These are phyloP conservation scores for Ceratina calcarata DNA, from an alignment of 1,140 invertebrate species.

Conservation along the genomic window DNA sequence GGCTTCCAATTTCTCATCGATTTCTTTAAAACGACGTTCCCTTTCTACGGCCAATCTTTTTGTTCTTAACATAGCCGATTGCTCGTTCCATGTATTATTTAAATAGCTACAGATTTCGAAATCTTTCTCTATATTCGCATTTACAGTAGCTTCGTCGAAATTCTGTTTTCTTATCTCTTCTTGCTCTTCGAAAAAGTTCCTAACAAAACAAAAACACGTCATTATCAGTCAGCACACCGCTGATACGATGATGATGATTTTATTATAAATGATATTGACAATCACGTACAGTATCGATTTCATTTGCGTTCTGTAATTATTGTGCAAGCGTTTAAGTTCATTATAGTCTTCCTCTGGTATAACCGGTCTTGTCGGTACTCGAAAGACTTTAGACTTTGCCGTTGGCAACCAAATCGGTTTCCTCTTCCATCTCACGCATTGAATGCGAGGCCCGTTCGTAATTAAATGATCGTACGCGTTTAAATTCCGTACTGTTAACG, in stretches of 20 bases:
- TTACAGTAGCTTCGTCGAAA: conserved; percentile 78
- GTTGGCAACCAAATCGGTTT: conserved; percentile 90
- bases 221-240: conserved; percentile 6
- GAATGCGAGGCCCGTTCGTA: conserved; percentile 60
- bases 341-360: conserved; percentile 83
- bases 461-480: conserved; percentile 44
- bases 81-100: conserved; percentile 88
- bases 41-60: conserved; percentile 80
- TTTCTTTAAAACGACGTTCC: conserved; percentile 77
- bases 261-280: not conserved
- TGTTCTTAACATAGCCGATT: conserved; percentile 82
- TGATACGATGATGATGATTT: not conserved
- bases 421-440: conserved; percentile 82
- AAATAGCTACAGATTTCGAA: conserved; percentile 83
- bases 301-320: conserved; percentile 84
- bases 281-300: conserved; percentile 80
- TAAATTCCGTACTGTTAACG: conserved; percentile 46
- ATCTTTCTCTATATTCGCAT: conserved; percentile 84
- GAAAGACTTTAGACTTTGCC: conserved; percentile 89
- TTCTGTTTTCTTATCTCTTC: conserved; percentile 63
- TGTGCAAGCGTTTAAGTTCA: conserved; percentile 85
- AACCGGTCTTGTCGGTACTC: conserved; percentile 83
- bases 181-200: conserved; percentile 68
- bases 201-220: conserved; percentile 53
- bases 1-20: conserved; percentile 72